A percentile compares a stretch with the other conserved stretches of the same genome.
Evolutionary conservation across 2,888 invertebrate species (phyloP).

Genomic region (Druceiella hillmani): DNA sequence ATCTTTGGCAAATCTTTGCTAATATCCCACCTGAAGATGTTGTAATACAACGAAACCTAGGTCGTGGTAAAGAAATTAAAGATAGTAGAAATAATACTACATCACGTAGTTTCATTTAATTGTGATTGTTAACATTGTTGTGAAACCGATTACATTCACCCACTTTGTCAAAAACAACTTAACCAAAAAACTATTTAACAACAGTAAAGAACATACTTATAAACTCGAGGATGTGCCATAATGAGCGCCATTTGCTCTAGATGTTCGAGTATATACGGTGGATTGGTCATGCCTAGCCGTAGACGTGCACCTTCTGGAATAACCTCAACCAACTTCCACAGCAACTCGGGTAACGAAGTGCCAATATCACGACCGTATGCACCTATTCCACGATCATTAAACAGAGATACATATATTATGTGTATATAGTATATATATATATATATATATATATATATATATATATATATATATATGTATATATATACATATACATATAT

Average conservation of each 20-base stretch:
- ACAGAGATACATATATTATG: conserved; percentile 1
- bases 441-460: no score
- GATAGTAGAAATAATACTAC: background rate
- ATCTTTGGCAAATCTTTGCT: no score
- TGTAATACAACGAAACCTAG: no score
- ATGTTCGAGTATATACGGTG: conserved; percentile 96
- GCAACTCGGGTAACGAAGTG: conserved; percentile 76
- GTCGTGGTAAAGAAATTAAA: no score
- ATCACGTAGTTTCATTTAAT: background rate
- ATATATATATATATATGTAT: no score
- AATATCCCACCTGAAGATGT: no score
- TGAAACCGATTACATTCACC: background rate
- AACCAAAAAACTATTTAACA: no score
- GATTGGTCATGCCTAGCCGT: conserved; percentile 97
- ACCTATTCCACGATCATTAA: conserved; percentile 32
- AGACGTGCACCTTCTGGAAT: conserved; percentile 72
- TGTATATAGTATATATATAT: no score
- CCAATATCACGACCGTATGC: conserved; percentile 96
- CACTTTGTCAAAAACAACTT: no score
- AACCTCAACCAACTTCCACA: conserved; percentile 78
- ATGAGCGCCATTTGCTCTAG: conserved; percentile 84
- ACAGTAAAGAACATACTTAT: conserved; percentile 45
- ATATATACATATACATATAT: no score
- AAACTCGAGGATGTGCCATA: conserved; percentile 82
- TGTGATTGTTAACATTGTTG: background rate